Base-by-base conservation (phyloP, 2,113 vertebrate genomes). In the Pristiophorus japonicus region DNA sequence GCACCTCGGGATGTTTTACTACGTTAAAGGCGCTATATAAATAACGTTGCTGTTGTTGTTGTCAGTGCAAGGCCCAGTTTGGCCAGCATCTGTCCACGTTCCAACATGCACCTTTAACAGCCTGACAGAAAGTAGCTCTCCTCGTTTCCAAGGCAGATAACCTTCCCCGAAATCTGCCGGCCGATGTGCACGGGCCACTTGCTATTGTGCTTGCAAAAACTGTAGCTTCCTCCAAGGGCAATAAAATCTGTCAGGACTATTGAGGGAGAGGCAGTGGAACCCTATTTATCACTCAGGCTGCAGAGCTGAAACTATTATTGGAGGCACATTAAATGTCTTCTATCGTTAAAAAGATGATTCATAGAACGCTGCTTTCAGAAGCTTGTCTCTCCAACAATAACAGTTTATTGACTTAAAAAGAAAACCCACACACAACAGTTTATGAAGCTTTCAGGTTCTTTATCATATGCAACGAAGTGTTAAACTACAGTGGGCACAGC, bases 241-340 rank as follows among this genome's bases (percentile, higher is more conserved):
- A 90, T 90, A 90, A 90, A 90, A 55, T 90, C 24, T 90, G 47
- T 90, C 47, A 90, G 22, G 51, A 59, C 87, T 12, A 90, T 90
- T 90, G 87, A 90, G 51, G 47, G 59, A 55, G 85, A 51, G 47
- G 59, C 47, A 88, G 85, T 3, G 30, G 16, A 55, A 55, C 11
- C 87, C 51, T 59, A 90, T 90, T 90, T 59, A 90, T 90, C 87
- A 90, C 87, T 55, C 87, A 55, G 1, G 87, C 87, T 16, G 87
- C 51, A n/a, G 51, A 90, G 30, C 87, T 59, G 30, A 55, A 90
- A 90, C 87, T 55, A 34, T 55, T 90, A 90, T 90, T 3, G 30
- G 87, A 90, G 85, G 47, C 51, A 90, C 87, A 90, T 90, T 90
- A 90, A 90, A 90, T 8, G 27, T 90, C 87, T 34, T 55, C 87